Evolutionary conservation across 2,797 vertebrate genomes (phyloP).

Genomic region (Eptatretus atami): DNA sequence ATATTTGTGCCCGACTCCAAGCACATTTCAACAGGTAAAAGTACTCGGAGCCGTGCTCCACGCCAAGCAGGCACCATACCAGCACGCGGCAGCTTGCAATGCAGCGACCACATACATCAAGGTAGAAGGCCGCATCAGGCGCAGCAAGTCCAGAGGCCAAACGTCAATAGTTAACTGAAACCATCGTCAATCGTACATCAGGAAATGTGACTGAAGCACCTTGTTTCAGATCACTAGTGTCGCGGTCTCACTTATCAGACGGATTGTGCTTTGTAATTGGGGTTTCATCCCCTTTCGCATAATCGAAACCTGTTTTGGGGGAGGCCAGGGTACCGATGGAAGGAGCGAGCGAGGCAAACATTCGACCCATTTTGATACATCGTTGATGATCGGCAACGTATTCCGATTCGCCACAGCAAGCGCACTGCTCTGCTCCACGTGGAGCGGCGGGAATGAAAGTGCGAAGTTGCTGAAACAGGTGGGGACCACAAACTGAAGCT

Average conservation of each 20-base stretch:
- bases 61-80: conserved; percentile 53
- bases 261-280: conserved; percentile 8
- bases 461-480: conserved; percentile 15
- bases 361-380: conserved; percentile 72
- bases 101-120: conserved; percentile 57
- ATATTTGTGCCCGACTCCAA: neutral
- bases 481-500: too few relatives aligned
- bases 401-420: conserved; percentile 27
- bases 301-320: neutral
- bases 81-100: conserved; percentile 60
- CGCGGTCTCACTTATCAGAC: too few relatives aligned
- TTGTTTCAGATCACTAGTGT: too few relatives aligned
- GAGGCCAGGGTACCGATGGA: conserved; percentile 16
- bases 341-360: conserved; percentile 38
- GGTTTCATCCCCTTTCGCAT: too few relatives aligned
- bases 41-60: conserved; percentile 34
- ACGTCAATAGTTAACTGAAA: conserved; percentile 34
- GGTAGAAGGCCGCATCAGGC: conserved; percentile 23
- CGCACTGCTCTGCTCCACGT: conserved; percentile 26
- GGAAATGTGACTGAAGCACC: too few relatives aligned
- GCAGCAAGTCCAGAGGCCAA: conserved; percentile 50
- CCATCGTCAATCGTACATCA: too few relatives aligned
- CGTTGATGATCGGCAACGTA: conserved; percentile 45
- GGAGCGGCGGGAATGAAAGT: conserved; percentile 45
- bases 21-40: conserved; percentile 32